Evolutionary conservation across 2,113 vertebrate species (phyloP).

Genomic region (Seriola aureovittata): DNA sequence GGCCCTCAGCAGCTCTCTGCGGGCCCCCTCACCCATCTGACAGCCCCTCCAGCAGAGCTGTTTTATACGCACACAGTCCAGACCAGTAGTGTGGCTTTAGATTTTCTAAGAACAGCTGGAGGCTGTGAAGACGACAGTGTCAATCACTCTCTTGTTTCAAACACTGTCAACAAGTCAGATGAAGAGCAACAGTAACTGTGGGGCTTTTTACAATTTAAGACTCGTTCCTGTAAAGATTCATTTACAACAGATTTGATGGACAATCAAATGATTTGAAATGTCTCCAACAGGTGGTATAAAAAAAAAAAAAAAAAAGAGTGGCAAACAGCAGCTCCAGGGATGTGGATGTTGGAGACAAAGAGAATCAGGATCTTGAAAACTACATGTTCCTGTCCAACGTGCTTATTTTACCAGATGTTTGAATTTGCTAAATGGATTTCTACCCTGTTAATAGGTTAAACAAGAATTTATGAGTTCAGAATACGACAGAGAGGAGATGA

Average conservation of each 20-base stretch:
- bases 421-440: neutral
- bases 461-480: neutral
- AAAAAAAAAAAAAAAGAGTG: no score
- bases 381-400: neutral
- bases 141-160: neutral
- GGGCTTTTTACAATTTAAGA: neutral
- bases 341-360: no score
- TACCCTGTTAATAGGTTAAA: neutral
- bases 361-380: neutral
- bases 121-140: neutral
- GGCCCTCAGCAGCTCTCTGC: conserved; percentile 82
- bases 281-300: no score
- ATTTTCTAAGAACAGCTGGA: neutral
- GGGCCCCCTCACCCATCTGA: conserved; percentile 83
- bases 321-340: neutral
- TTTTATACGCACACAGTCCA: neutral
- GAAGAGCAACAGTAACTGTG: neutral
- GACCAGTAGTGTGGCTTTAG: neutral
- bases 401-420: neutral
- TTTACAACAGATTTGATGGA: no score
- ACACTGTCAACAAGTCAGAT: neutral
- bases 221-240: neutral
- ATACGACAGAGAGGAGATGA: neutral
- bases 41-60: conserved; percentile 11
- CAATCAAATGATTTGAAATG: no score